These are phyloP conservation scores for Larimichthys crocea DNA, from an alignment of 2,113 vertebrate species.

Conservation along the genomic window DNA sequence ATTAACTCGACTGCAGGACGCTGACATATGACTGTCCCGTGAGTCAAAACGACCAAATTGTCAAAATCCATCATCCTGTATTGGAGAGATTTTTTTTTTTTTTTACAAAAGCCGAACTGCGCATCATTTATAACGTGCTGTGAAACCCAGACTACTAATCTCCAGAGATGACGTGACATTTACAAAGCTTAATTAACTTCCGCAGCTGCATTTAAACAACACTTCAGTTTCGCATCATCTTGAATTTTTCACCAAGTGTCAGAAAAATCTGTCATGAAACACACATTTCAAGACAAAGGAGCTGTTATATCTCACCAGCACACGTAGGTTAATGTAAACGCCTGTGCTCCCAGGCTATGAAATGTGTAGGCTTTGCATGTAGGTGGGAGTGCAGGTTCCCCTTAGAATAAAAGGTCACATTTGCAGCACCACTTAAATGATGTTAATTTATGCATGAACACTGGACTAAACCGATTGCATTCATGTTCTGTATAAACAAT, in stretches of 20 bases:
- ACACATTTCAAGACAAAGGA: background rate
- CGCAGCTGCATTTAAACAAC: slow-evolving; percentile 1
- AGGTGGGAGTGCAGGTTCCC: slow-evolving; percentile 8
- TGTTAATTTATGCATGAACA: background rate
- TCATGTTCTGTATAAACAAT: background rate
- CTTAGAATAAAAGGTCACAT: slow-evolving; percentile 25
- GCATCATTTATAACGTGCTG: slow-evolving; percentile 6
- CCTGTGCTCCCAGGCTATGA: background rate
- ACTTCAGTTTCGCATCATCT: background rate
- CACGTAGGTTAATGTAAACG: slow-evolving; percentile 1
- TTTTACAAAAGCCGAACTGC: background rate
- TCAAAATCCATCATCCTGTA: slow-evolving; percentile 6
- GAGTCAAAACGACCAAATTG: slow-evolving; percentile 10
- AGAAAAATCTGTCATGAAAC: background rate
- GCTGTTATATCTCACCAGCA: background rate
- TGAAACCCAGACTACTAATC: slow-evolving; percentile 9
- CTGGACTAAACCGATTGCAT: background rate
- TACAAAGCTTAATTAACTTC: slow-evolving; percentile 21
- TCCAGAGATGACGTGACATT: slow-evolving; percentile 29
- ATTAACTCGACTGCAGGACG: background rate
- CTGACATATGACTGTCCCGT: slow-evolving; percentile 30
- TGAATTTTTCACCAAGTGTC: background rate
- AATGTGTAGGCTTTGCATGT: slow-evolving; percentile 8
- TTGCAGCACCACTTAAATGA: background rate
- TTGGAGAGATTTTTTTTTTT: background rate